Base-by-base conservation (phyloP, 2,888 invertebrate species). In the Nephrocerus scutellatus region DNA sequence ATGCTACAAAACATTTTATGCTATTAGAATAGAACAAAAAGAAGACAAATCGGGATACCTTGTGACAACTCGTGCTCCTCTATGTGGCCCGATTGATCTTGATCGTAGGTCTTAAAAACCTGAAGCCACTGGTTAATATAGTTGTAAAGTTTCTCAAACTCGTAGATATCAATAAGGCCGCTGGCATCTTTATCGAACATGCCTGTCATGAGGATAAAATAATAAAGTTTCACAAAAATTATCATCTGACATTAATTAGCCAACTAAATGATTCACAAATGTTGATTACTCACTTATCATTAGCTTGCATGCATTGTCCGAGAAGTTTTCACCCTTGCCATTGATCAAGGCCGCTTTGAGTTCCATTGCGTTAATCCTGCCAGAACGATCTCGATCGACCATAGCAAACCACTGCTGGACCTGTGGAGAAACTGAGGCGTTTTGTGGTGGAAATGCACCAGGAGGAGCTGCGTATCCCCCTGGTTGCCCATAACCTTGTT, bases 121-220 rank as follows among this genome's bases (percentile, higher is more conserved):
- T 77, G 73, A 33, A 88, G 68, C 92, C 92, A 92, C 51, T 91
- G 83, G 66, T 90, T 90, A 22, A 92, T 80, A 58, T 91, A 92
- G 39, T 77, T 80, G 67, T 84, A 92, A 14, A 91, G 72, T 54
- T 85, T 82, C 62, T 86, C 84, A 62, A 92, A 92, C 64, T 90
- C 90, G 48, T 76, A 74, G 3, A 89, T 54, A 60, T 87, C 84
- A 50, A 92, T 89, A 16, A 82, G 82, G n/a, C 89, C 90, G 49
- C 77, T 79, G 44, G 80, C 79, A 57, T 89, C 86, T 53, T 78
- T 78, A 60, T 91, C 90, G 66, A 92, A 92, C 86, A 92, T 86
- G 38, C 84, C 86, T 86, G 60, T 30, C 19, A 30, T 15, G 6
- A 10, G 30, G 21, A 18, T 4, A 23, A 25, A 16, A 30, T 30